Evolutionary conservation across 2,797 vertebrate species (phyloP).

Genomic region (Sternotherus odoratus): DNA sequence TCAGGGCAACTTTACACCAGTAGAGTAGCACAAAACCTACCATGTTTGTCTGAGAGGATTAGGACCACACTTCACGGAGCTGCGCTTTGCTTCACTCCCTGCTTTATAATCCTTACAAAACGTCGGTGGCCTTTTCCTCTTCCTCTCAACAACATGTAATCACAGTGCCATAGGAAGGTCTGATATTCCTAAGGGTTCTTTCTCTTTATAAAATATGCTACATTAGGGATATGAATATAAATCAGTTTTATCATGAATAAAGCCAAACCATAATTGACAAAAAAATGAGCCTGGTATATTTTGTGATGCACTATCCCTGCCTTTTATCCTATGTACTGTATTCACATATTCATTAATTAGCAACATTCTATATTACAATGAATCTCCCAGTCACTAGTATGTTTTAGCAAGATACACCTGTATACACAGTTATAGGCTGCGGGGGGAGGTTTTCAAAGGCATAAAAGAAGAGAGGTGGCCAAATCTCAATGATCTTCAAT

Average conservation of each 20-base stretch:
- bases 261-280: background rate
- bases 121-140: background rate
- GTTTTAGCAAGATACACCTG: background rate
- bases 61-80: background rate
- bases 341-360: background rate
- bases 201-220: rapidly evolving
- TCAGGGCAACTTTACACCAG: background rate
- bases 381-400: background rate
- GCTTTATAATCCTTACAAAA: background rate
- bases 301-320: background rate
- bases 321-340: background rate
- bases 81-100: background rate
- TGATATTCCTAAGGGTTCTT: background rate
- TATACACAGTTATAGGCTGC: background rate
- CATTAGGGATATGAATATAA: background rate
- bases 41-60: background rate
- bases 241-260: background rate
- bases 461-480: background rate
- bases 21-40: background rate
- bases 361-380: background rate
- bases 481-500: background rate
- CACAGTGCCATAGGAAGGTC: rapidly evolving
- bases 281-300: background rate
- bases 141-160: background rate
- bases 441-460: background rate